Base-by-base conservation (phyloP, 2,113 vertebrate genomes). In the Hucho hucho region DNA sequence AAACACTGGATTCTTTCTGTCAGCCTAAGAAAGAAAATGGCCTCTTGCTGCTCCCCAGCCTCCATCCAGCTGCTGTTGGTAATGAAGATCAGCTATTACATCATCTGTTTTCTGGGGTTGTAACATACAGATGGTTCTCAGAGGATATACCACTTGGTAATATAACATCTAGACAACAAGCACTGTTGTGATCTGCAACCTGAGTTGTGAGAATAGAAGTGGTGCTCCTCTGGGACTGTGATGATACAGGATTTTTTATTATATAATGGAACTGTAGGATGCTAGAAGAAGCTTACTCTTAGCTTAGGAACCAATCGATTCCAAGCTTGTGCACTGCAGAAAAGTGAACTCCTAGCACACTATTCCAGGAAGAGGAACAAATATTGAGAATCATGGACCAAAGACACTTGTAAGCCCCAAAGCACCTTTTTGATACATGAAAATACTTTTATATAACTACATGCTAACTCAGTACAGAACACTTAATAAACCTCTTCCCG, bases 231-330 rank as follows among this genome's bases (percentile, higher is more conserved):
- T 20, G 53, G 53, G 53, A 20, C 20, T 56, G 53, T 56, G 53
- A 14, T 2, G 53, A 56, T 18, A 20, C 1, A 18, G 53, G 4
- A 28, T 77, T 74, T 64, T 70, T 68, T 72, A 32, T 32, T 75
- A 25, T 12, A 56, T 69, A 47, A 43, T 66, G 56, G 32, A 70
- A 76, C 61, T 72, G 69, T 73, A 65, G 64, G 64, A 28, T 66
- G 77, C 16, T 4, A 70, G 63, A 69, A 56, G 53, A 56, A 58
- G 66, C 56, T 75, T 47, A 28, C 28, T 65, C 25, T 61, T 11
- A 59, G 64, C 24, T 22, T 53, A 3, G 65, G 74, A 9, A 56
- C 32, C 46, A 49, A 76, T 79, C 49, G 61, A 69, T 79, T 76
- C 75, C 70, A 28, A 14, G 26, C 26, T 29, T 65, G 14, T 29